phyloP scores from a whole-genome alignment of 2,113 vertebrate species.

The Thinocorus orbignyianus region DNA sequence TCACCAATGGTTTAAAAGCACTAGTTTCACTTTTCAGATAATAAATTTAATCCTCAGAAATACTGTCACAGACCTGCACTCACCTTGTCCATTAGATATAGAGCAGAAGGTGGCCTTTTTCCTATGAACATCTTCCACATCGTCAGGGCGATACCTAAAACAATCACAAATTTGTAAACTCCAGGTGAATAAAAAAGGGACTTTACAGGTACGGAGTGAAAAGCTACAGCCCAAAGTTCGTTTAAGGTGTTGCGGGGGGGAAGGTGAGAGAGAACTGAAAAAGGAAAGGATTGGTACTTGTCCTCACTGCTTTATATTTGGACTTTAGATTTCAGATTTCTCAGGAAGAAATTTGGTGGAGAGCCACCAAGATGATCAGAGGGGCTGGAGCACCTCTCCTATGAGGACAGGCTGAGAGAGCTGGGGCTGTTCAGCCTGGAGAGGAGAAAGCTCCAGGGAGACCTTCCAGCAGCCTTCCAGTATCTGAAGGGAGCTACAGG shows the following conservation, averaged over 20 bases:
- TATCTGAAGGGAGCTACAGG: too few relatives aligned
- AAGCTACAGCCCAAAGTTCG: not conserved
- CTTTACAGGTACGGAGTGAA: not conserved
- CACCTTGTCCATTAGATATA: constrained; percentile 95
- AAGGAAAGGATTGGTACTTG: too few relatives aligned
- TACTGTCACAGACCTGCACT: not conserved
- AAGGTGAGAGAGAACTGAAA: not conserved
- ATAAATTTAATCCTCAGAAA: not conserved
- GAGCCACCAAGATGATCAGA: too few relatives aligned
- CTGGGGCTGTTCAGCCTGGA: too few relatives aligned
- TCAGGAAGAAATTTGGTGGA: not conserved
- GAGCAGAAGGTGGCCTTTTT: constrained; percentile 91
- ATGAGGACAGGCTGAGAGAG: too few relatives aligned
- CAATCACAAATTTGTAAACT: not conserved
- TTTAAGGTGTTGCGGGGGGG: not conserved
- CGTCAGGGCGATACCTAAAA: constrained; percentile 89
- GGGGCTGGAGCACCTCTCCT: too few relatives aligned
- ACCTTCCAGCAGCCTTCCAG: too few relatives aligned
- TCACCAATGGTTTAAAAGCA: not conserved
- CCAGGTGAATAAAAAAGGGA: not conserved
- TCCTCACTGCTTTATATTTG: not conserved
- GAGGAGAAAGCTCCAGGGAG: too few relatives aligned
- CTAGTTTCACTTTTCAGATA: not conserved
- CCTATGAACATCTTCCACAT: constrained; percentile 98
- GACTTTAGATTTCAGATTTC: not conserved